Evolutionary conservation across 2,113 vertebrate genomes (phyloP), one percentile per base, ranked within the genome.

Genomic region (Myodes glareolus): DNA sequence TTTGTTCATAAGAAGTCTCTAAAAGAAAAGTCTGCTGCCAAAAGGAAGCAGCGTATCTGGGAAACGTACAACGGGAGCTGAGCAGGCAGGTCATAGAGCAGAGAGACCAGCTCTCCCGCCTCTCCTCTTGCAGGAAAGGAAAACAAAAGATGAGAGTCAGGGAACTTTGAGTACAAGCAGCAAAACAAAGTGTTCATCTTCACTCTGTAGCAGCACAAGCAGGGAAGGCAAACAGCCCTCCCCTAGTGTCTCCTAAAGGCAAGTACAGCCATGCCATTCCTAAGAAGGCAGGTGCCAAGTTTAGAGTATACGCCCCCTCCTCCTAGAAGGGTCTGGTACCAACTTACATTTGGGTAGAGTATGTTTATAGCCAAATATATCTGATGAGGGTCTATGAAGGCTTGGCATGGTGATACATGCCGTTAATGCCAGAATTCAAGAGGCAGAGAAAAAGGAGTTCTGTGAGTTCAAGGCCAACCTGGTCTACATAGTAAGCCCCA

Each of bases 21-120:
- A 73, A 91, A 95, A 76, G 76, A 75, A 85, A 95, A 90, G 33
- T 33, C 89, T 91, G 77, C 75, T 9, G 82, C 86, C 76, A 58
- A 88, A n/a, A 50, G 67, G 76, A 61, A 73, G 13, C 76, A 82
- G 45, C 87, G 36, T 58, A 27, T 63, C 72, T 87, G 89, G 73
- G 47, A 76, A 90, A 63, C 1, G 31, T 80, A 65, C 55, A 42
- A 80, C 45, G 68, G 45, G 70, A 4, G 31, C 21, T 0, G 4
- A 77, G 52, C 6, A 61, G 33, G 33, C 25, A 16, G 93, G 86
- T 91, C 91, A n/a, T 23, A 39, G 58, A 88, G 27, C 39, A 12
- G 14, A 31, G 29, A 67, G 39, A 67, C 63, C 14, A 2, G 11
- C 21, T 58, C 6, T 21, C 63, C 87, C 9, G 4, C 29, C 72